Base-by-base conservation (phyloP, 2,888 invertebrate species). In the Asteroscopus sphinx region DNA sequence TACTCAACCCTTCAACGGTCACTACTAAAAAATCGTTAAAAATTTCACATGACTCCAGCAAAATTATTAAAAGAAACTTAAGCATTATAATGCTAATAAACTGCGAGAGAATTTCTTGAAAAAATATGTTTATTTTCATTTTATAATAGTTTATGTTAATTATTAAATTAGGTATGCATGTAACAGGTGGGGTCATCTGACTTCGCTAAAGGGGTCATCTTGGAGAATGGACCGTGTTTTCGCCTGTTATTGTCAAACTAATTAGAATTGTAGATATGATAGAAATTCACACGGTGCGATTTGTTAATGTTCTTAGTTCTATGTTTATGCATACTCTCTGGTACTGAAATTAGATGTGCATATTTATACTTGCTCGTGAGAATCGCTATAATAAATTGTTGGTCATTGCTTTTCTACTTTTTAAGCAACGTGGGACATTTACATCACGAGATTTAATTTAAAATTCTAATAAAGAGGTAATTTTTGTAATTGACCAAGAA, bases 181-280 rank as follows among this genome's bases (percentile, higher is more conserved):
- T 70, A 80, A 86, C 92, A 93, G 93, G 92, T 93, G 91, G 76
- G 91, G 92, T 92, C 91, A 92, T 70, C 63, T 58, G 33, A 58
- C 70, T 69, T 63, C 60, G 57, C 76, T 67, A 79, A 87, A 86
- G 83, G 89, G 91, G 90, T 89, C 86, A 85, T 81, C 81, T 87
- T 80, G 36, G 67, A 74, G 65, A 75, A 58, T 70, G 49, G 56
- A 46, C 60, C 58, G 33, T 65, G 61, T 67, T 73, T 70, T 74
- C 47, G 79, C 72, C 45, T 48, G 54, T 71, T 39, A 64, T 74
- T 76, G 64, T 66, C 44, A 45, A 55, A 42, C 69, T 73, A 62
- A 88, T 91, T 87, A 86, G 60, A 87, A 83, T 87, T 90, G 85
- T 82, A 85, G 79, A 91, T 87, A 68, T 6, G 9, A 8, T 7